Base-by-base conservation (phyloP, 2,113 vertebrate genomes). In the Corapipo altera region DNA sequence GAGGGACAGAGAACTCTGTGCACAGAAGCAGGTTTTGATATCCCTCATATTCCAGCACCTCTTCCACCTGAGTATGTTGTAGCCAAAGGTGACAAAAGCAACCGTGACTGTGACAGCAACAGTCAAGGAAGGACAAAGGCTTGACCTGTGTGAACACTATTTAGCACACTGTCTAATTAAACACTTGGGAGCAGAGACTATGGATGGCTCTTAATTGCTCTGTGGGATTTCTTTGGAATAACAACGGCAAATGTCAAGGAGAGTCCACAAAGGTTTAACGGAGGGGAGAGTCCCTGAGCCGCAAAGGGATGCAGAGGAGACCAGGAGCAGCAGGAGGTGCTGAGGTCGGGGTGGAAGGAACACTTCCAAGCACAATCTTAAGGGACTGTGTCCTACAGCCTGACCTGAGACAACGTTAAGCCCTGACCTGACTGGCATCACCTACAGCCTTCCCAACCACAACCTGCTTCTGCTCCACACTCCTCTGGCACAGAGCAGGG, bases 71-170 rank as follows among this genome's bases (percentile, higher is more conserved):
- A n/a, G 59, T 0, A 12, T 4, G 1, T 43, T 35, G 18, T 3
- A 43, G 52, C 21, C 58, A 49, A 33, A 51, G 35, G 27, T 30
- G 51, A 58, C 58, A 35, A 84, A 72, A 2, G 1, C 44, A 35
- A 9, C 0, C 0, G 37, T 22, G 54, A 48, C n/a, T 8, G 2
- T 15, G 19, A 23, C 15, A 65, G 35, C 11, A 70, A 51, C 2
- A 33, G 44, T 44, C 35, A 46, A 32, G 37, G 28, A 58, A 49
- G 15, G 17, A 57, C 20, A 41, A 52, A 57, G 19, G 43, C 8
- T 1, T 12, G 33, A 41, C 32, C 24, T 0, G 4, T 2, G 16
- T 9, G 33, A 77, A 51, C 19, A 5, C 28, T 23, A 2, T 8
- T 51, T 24, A 69, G 22, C 39, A 21, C 22, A 2, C 0, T 18